These are phyloP conservation scores for Acropternis orthonyx DNA, from an alignment of 2,797 vertebrate genomes.

Conservation along the genomic window DNA sequence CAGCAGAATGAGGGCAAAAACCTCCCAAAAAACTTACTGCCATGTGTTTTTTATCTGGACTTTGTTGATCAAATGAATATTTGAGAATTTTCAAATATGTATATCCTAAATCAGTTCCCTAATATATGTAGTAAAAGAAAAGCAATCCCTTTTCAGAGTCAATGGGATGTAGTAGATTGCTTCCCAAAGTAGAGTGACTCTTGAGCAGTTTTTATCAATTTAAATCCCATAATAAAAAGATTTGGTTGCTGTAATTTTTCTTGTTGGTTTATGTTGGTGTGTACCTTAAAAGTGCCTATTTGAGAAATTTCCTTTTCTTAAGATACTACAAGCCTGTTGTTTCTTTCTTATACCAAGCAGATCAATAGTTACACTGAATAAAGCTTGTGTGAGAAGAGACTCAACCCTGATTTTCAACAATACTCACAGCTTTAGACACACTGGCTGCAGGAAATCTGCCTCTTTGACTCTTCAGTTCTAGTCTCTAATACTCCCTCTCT, in stretches of 20 bases:
- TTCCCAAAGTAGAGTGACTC: neutral
- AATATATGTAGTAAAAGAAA: neutral
- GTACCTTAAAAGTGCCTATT: neutral
- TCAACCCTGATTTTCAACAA: slow-evolving; percentile 8
- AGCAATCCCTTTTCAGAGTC: neutral
- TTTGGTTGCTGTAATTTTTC: neutral
- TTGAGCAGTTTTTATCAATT: neutral
- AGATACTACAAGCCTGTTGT: neutral
- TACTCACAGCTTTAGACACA: neutral
- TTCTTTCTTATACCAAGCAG: neutral
- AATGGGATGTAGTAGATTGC: neutral
- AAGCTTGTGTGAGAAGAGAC: slow-evolving; percentile 4
- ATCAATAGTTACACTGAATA: neutral
- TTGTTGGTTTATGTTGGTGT: neutral
- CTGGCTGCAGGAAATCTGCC: neutral
- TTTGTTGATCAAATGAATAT: neutral
- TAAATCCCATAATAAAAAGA: neutral
- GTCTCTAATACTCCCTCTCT: neutral
- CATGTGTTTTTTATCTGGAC: neutral
- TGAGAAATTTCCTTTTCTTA: neutral
- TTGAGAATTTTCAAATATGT: neutral
- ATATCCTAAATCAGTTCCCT: neutral
- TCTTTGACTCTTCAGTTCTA: slow-evolving; percentile 4
- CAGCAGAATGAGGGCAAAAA: neutral
- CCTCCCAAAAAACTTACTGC: neutral